Evolutionary conservation across 2,888 invertebrate genomes (phyloP).

Genomic region (Habrosyne pyritoides): DNA sequence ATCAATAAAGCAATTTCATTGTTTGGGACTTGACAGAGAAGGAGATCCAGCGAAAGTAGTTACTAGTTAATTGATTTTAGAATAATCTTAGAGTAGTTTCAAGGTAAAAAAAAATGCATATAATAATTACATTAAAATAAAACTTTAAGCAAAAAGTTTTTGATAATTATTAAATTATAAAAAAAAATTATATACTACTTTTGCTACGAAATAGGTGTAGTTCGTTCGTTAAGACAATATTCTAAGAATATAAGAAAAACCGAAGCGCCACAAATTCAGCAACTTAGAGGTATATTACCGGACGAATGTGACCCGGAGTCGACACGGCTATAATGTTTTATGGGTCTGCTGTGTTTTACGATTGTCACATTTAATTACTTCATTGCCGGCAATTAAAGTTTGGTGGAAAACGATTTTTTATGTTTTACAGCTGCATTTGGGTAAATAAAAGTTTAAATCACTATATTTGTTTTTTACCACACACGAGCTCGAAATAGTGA

Average conservation of each 20-base stretch:
- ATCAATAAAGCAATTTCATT: too few species aligned
- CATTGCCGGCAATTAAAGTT: slow-evolving; percentile 82
- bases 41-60: too few species aligned
- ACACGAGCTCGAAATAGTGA: slow-evolving; percentile 72
- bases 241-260: background rate
- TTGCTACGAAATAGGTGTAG: background rate
- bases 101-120: too few species aligned
- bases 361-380: slow-evolving; percentile 83
- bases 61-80: too few species aligned
- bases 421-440: slow-evolving; percentile 77
- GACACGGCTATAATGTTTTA: slow-evolving; percentile 76
- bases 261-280: slow-evolving; percentile 26
- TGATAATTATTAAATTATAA: too few species aligned
- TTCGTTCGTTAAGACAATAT: background rate
- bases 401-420: slow-evolving; percentile 76
- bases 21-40: too few species aligned
- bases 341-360: slow-evolving; percentile 74
- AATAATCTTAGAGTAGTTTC: too few species aligned
- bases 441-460: slow-evolving; percentile 76
- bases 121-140: too few species aligned
- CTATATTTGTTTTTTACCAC: slow-evolving; percentile 79
- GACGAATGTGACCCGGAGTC: slow-evolving; percentile 52
- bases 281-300: slow-evolving; percentile 39
- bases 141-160: too few species aligned
- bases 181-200: background rate